phyloP scores from a whole-genome alignment of 2,113 vertebrate species.

The Chamaea fasciata region DNA sequence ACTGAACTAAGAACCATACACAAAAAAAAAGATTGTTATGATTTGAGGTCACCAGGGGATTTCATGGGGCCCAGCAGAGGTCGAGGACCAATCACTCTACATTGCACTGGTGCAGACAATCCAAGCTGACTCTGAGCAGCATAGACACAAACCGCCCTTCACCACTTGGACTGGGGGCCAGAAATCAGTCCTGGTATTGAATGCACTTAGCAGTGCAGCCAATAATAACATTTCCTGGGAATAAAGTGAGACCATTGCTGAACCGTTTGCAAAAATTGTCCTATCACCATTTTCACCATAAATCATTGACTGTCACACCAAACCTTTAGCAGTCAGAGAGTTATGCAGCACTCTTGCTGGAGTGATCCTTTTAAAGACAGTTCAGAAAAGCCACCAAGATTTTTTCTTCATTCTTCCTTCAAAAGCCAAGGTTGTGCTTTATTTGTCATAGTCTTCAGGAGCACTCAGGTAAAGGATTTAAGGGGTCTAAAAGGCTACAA shows the following conservation, averaged over 20 bases:
- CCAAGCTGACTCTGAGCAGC: neutral
- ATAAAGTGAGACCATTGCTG: conserved; percentile 3
- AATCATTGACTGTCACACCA: conserved; percentile 41
- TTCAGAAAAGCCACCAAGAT: neutral
- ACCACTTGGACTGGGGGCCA: conserved; percentile 12
- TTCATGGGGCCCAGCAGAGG: neutral
- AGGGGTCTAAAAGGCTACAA: neutral
- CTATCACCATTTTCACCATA: conserved; percentile 39
- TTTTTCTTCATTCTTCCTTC: neutral
- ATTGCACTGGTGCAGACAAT: neutral
- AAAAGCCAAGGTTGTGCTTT: neutral
- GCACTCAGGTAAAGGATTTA: neutral
- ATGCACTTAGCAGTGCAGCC: neutral
- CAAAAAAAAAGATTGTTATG: conserved; percentile 11
- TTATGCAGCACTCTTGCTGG: neutral
- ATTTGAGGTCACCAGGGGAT: conserved; percentile 14
- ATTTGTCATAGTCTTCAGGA: neutral
- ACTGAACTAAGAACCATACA: neutral
- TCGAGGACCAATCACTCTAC: neutral
- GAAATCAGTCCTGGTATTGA: conserved; percentile 3
- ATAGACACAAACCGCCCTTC: conserved; percentile 21
- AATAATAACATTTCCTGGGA: conserved; percentile 47
- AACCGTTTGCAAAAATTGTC: conserved; percentile 24
- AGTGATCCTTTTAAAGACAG: neutral
- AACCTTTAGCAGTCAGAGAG: neutral